Base-by-base conservation (phyloP, 1,140 invertebrate species). In the Propsilocerus akamusi region DNA sequence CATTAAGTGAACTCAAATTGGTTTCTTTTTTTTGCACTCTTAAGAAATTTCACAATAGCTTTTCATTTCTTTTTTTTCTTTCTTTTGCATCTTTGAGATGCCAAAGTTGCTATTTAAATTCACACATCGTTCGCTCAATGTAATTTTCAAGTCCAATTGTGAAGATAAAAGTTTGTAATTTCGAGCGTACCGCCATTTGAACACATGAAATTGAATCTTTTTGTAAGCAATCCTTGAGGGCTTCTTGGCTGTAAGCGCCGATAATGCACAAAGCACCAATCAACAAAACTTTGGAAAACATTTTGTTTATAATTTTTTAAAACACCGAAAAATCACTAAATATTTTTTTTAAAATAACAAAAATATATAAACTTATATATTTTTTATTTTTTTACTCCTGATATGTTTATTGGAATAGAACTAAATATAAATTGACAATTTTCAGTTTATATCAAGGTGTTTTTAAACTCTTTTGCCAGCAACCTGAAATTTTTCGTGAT, bases 151-250 rank as follows among this genome's bases (percentile, higher is more conserved):
- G n/a, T n/a, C n/a, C n/a, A n/a, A n/a, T n/a, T n/a, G n/a, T n/a
- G n/a, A n/a, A n/a, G n/a, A 41, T 20, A 17, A 30, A 30, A 30
- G 5, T 37, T 37, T 37, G 32, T 37, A 37, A 17, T 37, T 37
- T 41, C 10, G 10, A 8, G 52, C 67, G 62, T 61, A 70, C 68
- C 58, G 72, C 67, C 54, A 74, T 68, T 60, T 80, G 78, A 47
- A 80, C 61, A 63, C 78, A 80, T 48, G 74, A 73, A 50, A 80
- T 78, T 50, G 77, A 78, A 65, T 80, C 77, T 56, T 75, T 68
- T 52, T 70, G 64, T 23, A 79, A 62, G 55, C 77, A 79, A 51
- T 75, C 69, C 49, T 30, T n/a, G 32, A 34, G 22, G 51, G 20
- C 6, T 49, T 26, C 17, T 49, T 47, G 25, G 7, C 25, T 28